Evolutionary conservation across 2,888 invertebrate species (phyloP).

Genomic region (Caenorhabditis doughertyi): DNA sequence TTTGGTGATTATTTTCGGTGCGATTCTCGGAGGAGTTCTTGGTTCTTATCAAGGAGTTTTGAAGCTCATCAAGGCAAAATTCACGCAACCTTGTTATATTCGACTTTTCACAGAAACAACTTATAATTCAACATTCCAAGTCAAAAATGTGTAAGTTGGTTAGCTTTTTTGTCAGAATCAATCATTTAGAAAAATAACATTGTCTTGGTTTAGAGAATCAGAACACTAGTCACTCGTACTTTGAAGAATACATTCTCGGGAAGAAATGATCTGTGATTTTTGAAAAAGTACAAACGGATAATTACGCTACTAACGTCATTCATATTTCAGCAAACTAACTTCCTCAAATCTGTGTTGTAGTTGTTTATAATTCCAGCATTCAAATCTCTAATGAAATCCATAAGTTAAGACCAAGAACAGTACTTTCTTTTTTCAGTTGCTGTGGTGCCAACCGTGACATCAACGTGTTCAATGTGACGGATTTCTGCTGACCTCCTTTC

Average conservation of each 20-base stretch:
- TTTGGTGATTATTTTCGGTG: constrained; percentile 74
- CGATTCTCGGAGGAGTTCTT: constrained; percentile 76
- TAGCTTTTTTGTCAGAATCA: background rate
- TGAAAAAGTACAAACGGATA: constrained; percentile 14
- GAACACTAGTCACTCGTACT: too few relatives aligned
- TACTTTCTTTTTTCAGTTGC: constrained; percentile 52
- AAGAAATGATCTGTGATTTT: constrained; percentile 2
- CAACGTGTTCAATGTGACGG: constrained; percentile 63
- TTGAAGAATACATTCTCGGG: too few relatives aligned
- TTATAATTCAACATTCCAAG: constrained; percentile 57
- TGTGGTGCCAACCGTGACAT: constrained; percentile 62
- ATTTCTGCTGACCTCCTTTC: constrained; percentile 57
- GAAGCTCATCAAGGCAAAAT: constrained; percentile 72
- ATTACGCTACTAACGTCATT: background rate
- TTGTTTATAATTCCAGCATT: background rate
- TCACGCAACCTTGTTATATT: constrained; percentile 78
- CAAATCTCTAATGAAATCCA: background rate
- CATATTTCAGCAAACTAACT: too few relatives aligned
- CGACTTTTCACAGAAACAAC: constrained; percentile 64
- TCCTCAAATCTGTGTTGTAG: too few relatives aligned
- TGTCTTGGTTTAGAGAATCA: too few relatives aligned
- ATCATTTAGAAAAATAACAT: too few relatives aligned
- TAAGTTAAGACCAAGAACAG: constrained; percentile 2
- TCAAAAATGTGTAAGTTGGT: constrained; percentile 64
- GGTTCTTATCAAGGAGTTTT: constrained; percentile 76